A percentile compares a stretch with the other conserved stretches of the same genome.
Conservation (phyloP, 1,140 invertebrate species). For the Drosophila baimaii region DNA sequence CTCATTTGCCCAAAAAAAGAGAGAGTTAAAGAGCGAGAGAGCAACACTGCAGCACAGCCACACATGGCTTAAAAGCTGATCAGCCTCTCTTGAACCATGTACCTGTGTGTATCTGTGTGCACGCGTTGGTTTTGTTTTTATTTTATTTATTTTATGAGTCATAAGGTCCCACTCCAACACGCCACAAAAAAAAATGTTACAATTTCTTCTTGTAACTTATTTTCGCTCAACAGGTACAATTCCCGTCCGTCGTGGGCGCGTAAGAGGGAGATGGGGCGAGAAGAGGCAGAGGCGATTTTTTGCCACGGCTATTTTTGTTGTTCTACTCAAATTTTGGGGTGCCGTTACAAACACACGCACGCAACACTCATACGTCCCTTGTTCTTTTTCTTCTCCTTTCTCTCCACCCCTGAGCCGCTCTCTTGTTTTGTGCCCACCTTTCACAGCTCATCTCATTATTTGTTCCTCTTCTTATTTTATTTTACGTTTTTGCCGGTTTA, state of each 20-base stretch:
- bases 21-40: slow-evolving; percentile 38
- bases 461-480: slow-evolving; percentile 42
- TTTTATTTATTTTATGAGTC: slow-evolving; percentile 69
- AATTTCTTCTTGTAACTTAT: slow-evolving; percentile 61
- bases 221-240: slow-evolving; percentile 78
- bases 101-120: slow-evolving; percentile 32
- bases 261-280: slow-evolving; percentile 34
- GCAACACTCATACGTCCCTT: slow-evolving; percentile 4
- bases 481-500: slow-evolving; percentile 75
- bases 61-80: slow-evolving; percentile 52
- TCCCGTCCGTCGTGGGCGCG: slow-evolving; percentile 36
- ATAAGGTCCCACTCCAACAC: slow-evolving; percentile 44
- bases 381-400: neutral
- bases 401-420: slow-evolving; percentile 28
- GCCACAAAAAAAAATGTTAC: slow-evolving; percentile 35
- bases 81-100: slow-evolving; percentile 29
- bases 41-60: slow-evolving; percentile 16
- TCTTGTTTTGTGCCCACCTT: slow-evolving; percentile 40
- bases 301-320: slow-evolving; percentile 55
- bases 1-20: slow-evolving; percentile 63
- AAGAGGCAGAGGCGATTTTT: slow-evolving; percentile 33
- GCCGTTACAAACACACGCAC: slow-evolving; percentile 49
- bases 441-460: slow-evolving; percentile 66
- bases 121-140: slow-evolving; percentile 59
- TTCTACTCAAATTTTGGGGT: slow-evolving; percentile 43